Percentiles rank a stretch among this genome's conserved stretches.
phyloP scores from a whole-genome alignment of 2,113 vertebrate genomes.

The Machaerirhynchus nigripectus region DNA sequence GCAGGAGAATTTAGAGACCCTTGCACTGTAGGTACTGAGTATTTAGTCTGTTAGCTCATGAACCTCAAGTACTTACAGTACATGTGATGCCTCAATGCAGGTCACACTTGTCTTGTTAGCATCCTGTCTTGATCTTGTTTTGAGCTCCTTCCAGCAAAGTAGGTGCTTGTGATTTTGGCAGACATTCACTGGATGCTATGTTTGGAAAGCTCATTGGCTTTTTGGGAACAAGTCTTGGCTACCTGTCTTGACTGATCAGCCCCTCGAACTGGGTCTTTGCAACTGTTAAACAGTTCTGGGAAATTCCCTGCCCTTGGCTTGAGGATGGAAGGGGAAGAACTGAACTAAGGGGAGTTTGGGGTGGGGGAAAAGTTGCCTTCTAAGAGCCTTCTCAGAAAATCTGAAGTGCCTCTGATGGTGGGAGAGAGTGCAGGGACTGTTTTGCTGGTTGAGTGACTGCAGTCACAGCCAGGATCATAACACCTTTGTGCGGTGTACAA shows the following conservation, averaged over 20 bases:
- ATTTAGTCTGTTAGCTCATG: background rate
- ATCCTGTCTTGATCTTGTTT: constrained; percentile 8
- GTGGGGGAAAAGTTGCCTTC: background rate
- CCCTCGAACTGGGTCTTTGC: background rate
- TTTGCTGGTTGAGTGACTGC: background rate
- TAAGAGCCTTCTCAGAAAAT: background rate
- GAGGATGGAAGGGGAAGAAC: background rate
- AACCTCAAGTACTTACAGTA: background rate
- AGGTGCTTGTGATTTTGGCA: background rate
- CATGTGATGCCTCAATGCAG: background rate
- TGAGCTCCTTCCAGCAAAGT: constrained; percentile 9
- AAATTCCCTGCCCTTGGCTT: background rate
- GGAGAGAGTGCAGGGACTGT: background rate
- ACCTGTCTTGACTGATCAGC: background rate
- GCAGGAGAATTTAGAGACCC: background rate
- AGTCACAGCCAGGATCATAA: background rate
- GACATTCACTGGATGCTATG: background rate
- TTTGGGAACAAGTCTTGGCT: background rate
- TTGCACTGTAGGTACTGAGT: background rate
- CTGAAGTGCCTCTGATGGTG: background rate
- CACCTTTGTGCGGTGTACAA: rapidly evolving
- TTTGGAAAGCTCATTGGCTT: background rate
- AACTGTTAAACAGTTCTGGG: background rate
- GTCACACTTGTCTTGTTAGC: background rate
- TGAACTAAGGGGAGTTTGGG: background rate